Evolutionary conservation across 2,797 vertebrate species (phyloP), one percentile per base, ranked within the genome.

Genomic region (Poecilia gillii): DNA sequence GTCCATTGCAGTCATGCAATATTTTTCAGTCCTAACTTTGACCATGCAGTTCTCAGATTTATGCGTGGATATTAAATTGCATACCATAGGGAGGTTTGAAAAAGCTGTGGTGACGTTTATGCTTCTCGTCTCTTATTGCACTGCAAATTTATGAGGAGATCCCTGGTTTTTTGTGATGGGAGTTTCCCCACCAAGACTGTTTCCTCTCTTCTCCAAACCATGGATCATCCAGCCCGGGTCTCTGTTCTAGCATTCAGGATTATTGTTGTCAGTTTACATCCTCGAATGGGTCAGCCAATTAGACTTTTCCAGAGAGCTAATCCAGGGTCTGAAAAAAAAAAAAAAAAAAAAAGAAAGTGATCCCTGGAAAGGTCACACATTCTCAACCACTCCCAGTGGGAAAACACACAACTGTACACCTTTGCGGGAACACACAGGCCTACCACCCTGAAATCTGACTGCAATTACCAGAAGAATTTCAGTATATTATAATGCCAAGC

Each of bases 381-480:
- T 93, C 93, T 84, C 83, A 75, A 92, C 83, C 23, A 39, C 84
- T 91, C 93, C 92, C 89, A 55, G 18, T 53, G 88, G 93, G 88
- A 91, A 84, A 90, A 87, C 82, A 90, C 81, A 85, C 85, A 84
- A 89, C 91, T 86, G 88, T 88, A 90, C 92, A 93, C 90, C 93
- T 95, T 93, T 84, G 72, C 79, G 80, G 85, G 90, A 93, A 92
- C 77, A 79, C 84, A 73, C 85, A 86, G 87, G 85, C 90, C 82
- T 86, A 74, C 83, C 90, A 80, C 81, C 78, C 90, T 75, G 72
- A 93, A 91, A 88, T 93, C 93, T 95, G 94, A 94, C 92, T 93
- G 85, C 83, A 93, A 95, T 95, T 94, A 94, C 86, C 49, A 57
- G 81, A 85, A 86, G 88, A 85, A 92, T 89, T 91, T 90, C 72